Conservation (phyloP, 2,113 vertebrate species). For the Eretmochelys imbricata region DNA sequence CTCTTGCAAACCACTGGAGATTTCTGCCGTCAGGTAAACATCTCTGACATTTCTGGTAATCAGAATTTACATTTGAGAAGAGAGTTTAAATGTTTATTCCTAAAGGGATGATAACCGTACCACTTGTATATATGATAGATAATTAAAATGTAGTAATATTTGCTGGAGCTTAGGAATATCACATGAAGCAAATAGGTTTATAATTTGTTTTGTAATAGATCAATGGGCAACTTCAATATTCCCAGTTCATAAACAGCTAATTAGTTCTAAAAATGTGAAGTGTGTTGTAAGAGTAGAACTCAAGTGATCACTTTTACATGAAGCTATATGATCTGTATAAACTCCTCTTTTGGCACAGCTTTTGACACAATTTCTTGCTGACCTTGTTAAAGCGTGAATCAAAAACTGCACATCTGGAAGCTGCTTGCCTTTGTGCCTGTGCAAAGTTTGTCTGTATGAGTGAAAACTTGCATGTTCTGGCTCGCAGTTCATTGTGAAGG, state of each 20-base stretch:
- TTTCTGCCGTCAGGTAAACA: neutral
- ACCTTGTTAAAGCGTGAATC: neutral
- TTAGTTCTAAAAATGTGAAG: neutral
- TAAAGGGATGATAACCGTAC: neutral
- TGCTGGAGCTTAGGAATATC: neutral
- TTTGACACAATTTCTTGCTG: rapidly evolving
- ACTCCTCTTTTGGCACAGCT: neutral
- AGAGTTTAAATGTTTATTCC: neutral
- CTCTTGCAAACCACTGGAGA: neutral
- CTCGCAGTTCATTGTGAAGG: neutral
- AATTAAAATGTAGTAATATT: neutral
- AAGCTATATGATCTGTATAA: neutral
- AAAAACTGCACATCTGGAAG: neutral
- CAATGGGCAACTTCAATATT: neutral
- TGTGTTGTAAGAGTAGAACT: neutral
- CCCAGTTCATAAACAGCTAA: neutral
- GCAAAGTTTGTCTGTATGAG: no score
- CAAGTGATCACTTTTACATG: neutral
- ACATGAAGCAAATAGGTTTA: neutral
- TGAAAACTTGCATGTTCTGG: neutral
- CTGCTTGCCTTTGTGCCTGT: neutral
- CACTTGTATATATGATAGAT: neutral
- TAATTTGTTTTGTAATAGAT: neutral
- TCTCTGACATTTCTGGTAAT: neutral
- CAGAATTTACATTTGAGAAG: neutral